Conservation (phyloP, 2,797 vertebrate species). For the Selene dorsalis region DNA sequence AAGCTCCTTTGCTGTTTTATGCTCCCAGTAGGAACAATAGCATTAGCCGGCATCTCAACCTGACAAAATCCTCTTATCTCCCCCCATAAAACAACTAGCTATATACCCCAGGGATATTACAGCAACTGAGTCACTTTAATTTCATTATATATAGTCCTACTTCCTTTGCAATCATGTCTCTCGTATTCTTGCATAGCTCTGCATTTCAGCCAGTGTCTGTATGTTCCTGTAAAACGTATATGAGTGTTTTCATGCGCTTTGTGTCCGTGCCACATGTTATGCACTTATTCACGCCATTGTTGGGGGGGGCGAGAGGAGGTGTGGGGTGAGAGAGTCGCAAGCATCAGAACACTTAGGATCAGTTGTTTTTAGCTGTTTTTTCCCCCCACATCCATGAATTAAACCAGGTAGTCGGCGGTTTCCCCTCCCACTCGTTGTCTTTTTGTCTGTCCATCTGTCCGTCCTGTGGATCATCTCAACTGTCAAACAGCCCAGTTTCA, state of each 20-base stretch:
- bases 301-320: too few relatives aligned
- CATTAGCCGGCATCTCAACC: conserved; percentile 79
- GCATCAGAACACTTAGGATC: conserved; percentile 47
- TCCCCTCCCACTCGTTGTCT: conserved; percentile 49
- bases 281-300: conserved; percentile 41
- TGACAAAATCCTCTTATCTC: conserved; percentile 84
- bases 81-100: conserved; percentile 79
- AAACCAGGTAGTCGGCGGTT: conserved; percentile 67
- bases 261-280: conserved; percentile 41
- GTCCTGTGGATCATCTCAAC: conserved; percentile 52
- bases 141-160: conserved; percentile 75
- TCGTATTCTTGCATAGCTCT: conserved; percentile 71
- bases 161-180: conserved; percentile 62
- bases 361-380: conserved; percentile 30
- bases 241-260: conserved; percentile 32
- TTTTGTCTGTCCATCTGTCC: conserved; percentile 54
- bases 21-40: conserved; percentile 79
- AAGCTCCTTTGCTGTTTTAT: conserved; percentile 78
- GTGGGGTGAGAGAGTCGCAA: neutral
- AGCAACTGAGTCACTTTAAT: conserved; percentile 78
- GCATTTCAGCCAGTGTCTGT: conserved; percentile 51
- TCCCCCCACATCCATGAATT: conserved; percentile 32
- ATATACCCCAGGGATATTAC: conserved; percentile 76
- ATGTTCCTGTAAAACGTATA: conserved; percentile 28
- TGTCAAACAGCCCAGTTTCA: conserved; percentile 66